Conservation (phyloP, 2,888 invertebrate genomes). For the Ennomos erosarius region DNA sequence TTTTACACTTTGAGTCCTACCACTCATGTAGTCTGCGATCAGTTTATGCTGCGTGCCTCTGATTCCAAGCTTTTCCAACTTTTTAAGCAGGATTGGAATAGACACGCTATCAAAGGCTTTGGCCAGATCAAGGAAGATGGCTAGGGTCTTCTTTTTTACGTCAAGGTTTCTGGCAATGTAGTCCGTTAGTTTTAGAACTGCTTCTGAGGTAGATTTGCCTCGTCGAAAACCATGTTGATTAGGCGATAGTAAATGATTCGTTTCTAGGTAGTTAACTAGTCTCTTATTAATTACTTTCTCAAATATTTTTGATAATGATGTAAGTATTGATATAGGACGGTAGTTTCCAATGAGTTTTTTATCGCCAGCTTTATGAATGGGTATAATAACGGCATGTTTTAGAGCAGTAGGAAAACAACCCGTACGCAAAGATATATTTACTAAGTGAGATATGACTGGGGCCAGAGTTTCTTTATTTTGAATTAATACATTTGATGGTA, state of each 20-base stretch:
- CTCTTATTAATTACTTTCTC: not conserved
- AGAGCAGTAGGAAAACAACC: not conserved
- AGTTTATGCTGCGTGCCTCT: not conserved
- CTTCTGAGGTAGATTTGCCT: not conserved
- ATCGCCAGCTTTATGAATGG: not conserved
- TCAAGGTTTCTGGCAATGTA: not conserved
- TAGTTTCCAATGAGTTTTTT: not conserved
- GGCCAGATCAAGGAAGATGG: not conserved
- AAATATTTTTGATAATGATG: slow-evolving; percentile 1
- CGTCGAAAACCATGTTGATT: not conserved
- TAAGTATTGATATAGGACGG: not conserved
- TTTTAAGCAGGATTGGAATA: slow-evolving; percentile 1
- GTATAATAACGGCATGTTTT: slow-evolving; percentile 1
- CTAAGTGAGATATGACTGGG: too few relatives aligned
- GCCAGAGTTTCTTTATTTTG: too few relatives aligned
- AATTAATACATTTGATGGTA: too few relatives aligned
- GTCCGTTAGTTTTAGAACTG: not conserved
- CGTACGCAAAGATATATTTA: not conserved
- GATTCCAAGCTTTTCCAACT: not conserved
- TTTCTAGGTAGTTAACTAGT: not conserved
- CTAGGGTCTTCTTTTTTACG: not conserved
- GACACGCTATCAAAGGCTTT: not conserved
- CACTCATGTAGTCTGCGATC: not conserved
- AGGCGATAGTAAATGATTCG: not conserved
- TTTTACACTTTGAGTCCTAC: not conserved